phyloP scores from a whole-genome alignment of 2,888 invertebrate genomes.

The Carabus problematicus region DNA sequence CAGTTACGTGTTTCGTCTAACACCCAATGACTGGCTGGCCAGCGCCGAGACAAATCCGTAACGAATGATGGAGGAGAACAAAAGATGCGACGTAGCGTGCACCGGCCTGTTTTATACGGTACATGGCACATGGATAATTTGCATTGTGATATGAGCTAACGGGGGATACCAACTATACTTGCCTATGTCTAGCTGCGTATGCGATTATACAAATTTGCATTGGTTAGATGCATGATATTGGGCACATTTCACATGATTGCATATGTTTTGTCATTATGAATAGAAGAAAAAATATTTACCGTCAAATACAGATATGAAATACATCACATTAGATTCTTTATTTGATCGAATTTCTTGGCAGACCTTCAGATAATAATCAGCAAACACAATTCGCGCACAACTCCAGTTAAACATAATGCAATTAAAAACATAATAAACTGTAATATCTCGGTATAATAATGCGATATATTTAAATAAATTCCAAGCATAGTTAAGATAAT shows the following conservation, averaged over 20 bases:
- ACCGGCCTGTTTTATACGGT: conserved; percentile 13
- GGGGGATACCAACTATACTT: neutral
- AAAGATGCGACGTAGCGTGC: conserved; percentile 10
- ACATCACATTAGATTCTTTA: too few species aligned
- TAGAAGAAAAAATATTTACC: neutral
- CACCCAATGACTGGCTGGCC: conserved; percentile 1
- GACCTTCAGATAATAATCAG: too few species aligned
- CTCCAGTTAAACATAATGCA: too few species aligned
- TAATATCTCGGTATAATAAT: too few species aligned
- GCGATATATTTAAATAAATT: too few species aligned
- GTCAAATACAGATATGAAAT: conserved; percentile 7
- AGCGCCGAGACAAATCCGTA: neutral
- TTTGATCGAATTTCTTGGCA: too few species aligned
- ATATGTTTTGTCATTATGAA: too few species aligned
- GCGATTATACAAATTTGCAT: neutral
- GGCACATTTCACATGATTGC: neutral
- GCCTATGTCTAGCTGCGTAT: neutral
- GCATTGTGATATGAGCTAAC: conserved; percentile 17
- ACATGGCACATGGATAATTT: neutral
- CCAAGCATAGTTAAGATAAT: too few species aligned
- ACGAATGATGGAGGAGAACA: conserved; percentile 20
- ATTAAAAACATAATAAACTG: too few species aligned
- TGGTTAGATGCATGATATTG: neutral
- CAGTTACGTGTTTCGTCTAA: too few species aligned
- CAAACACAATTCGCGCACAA: too few species aligned